Conservation (phyloP, 1,140 invertebrate species). For the Scaptomyza pallida region DNA sequence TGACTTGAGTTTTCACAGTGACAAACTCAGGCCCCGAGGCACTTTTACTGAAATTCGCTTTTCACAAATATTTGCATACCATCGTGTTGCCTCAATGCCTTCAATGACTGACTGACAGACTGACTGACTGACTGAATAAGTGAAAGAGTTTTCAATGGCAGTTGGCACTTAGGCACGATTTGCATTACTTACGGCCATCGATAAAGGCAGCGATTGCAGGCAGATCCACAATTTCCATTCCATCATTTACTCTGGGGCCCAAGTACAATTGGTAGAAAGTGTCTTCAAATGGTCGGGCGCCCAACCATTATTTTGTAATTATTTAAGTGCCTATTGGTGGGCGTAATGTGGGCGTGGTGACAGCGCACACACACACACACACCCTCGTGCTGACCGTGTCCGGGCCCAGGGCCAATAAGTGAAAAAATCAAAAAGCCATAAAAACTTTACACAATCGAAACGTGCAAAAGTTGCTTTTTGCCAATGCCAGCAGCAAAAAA, state of each 20-base stretch:
- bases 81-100: constrained; percentile 17
- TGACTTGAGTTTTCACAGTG: constrained; percentile 59
- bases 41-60: constrained; percentile 72
- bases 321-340: constrained; percentile 67
- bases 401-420: constrained; percentile 63
- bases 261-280: constrained; percentile 18
- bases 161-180: constrained; percentile 73
- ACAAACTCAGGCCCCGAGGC: constrained; percentile 56
- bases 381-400: constrained; percentile 8
- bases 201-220: constrained; percentile 22
- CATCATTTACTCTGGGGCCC: not conserved
- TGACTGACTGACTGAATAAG: constrained; percentile 12
- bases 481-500: constrained; percentile 70
- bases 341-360: not conserved
- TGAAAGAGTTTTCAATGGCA: constrained; percentile 55
- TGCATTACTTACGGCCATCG: constrained; percentile 58
- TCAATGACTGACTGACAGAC: constrained; percentile 24
- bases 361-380: not conserved
- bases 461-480: constrained; percentile 82
- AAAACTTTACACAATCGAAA: constrained; percentile 83
- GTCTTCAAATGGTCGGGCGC: constrained; percentile 38
- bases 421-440: constrained; percentile 83
- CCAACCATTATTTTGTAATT: constrained; percentile 79
- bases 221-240: constrained; percentile 7
- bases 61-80: constrained; percentile 76